Conservation (phyloP, 53 echinoderm and acorn worm species). For the Arbacia lixula region DNA sequence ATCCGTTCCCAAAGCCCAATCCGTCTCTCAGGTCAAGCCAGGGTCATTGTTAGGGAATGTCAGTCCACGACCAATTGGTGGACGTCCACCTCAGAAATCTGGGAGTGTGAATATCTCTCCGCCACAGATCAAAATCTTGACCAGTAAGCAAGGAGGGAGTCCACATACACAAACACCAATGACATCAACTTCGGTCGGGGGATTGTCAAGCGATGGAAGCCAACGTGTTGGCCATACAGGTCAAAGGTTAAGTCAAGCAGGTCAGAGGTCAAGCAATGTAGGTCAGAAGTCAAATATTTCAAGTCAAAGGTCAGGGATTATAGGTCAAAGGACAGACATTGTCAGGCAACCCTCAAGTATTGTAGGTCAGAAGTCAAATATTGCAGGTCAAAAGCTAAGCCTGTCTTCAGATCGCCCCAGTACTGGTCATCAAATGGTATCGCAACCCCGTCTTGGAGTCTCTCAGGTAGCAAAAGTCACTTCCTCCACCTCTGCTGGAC, state of each 20-base stretch:
- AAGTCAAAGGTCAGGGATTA: background rate
- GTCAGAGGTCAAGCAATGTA: background rate
- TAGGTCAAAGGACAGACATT: background rate
- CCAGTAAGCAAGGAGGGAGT: too few species aligned
- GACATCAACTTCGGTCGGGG: background rate
- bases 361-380: background rate
- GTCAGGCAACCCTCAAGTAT: background rate
- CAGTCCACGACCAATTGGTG: background rate
- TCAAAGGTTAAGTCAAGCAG: background rate
- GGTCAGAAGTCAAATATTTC: background rate
- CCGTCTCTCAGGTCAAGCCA: conserved; percentile 3
- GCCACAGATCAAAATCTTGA: too few species aligned
- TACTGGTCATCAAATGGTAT: background rate
- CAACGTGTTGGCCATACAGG: background rate
- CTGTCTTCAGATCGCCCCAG: background rate
- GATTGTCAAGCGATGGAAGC: background rate
- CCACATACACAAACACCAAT: background rate
- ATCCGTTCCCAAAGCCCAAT: too few species aligned
- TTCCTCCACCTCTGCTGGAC: background rate
- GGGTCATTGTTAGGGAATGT: conserved; percentile 12
- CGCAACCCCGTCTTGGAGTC: background rate
- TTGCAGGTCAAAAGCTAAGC: background rate
- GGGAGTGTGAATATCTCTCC: too few species aligned
- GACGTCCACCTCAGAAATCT: too few species aligned
- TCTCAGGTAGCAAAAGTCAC: conserved; percentile 24